phyloP scores from a whole-genome alignment of 2,113 vertebrate species.

The Turnix velox region DNA sequence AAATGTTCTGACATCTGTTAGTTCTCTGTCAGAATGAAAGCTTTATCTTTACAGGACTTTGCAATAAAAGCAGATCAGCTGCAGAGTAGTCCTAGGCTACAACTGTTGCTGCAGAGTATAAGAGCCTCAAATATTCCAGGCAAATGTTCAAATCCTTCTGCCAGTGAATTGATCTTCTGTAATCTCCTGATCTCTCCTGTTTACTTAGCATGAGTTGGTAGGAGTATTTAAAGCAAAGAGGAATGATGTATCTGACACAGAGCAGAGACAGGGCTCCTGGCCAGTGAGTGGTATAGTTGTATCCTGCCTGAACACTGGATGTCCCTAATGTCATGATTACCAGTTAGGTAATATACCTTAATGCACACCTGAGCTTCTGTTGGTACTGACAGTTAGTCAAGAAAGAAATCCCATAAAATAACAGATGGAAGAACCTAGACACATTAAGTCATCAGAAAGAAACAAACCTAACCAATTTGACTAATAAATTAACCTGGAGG shows the following conservation, averaged over 20 bases:
- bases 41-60: background rate
- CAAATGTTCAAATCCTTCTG: background rate
- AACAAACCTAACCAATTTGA: background rate
- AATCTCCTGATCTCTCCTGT: background rate
- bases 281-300: accelerated
- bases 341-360: background rate
- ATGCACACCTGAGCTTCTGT: background rate
- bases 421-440: background rate
- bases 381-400: no score
- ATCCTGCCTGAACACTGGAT: accelerated
- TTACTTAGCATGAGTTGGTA: background rate
- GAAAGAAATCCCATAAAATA: background rate
- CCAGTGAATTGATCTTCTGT: background rate
- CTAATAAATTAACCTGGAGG: background rate
- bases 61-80: background rate
- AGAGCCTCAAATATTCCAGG: background rate
- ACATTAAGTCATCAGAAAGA: background rate
- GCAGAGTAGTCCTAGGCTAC: background rate
- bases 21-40: background rate
- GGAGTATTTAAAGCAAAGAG: background rate
- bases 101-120: background rate
- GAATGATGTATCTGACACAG: background rate
- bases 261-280: background rate
- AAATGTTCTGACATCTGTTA: background rate
- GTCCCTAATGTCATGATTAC: background rate